Base-by-base conservation (phyloP, 2,113 vertebrate species). In the Eulemur macaco region DNA sequence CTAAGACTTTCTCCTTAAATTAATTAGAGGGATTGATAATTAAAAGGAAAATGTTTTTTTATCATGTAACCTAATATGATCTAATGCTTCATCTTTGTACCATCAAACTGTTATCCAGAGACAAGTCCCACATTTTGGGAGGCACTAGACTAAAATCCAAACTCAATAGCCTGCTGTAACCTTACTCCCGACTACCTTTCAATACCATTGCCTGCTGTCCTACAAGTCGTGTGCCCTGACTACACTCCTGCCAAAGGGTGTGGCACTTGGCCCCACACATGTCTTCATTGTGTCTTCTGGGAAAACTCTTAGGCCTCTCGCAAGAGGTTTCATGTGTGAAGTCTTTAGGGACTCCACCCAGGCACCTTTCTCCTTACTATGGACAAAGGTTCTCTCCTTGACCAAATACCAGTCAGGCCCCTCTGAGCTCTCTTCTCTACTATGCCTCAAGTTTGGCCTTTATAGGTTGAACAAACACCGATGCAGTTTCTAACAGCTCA, bases 1-100 rank as follows among this genome's bases (percentile, higher is more conserved):
- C 31, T 88, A 78, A 88, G 29, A 20, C 42, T 88, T 95, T 90
- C 37, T 86, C 73, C 45, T 71, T 82, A 84, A 95, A 37, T 47
- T 84, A 93, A 45, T 54, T 63, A 74, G 45, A 60, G 12, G 15
- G 8, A 50, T 86, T 77, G 50, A 69, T 63, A 69, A 66, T 29
- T 66, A 23, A 52, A 80, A 91, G 84, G 6, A 80, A 94, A 47
- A 60, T 60, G 58, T 60, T 60, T 63, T 56, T 92, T 76, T 85
- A 92, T 71, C 45, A 31, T 68, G 6, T 87, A 45, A 69, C 37
- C 86, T 81, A 83, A 80, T 42, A 91, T 77, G 52, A 96, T 45
- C 91, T 89, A 86, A 86, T 81, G 18, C 10, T 80, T 13, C 13
- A 58, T 45, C 15, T 8, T 82, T 52, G 5, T 71, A 87, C 37